Evolutionary conservation across 2,113 vertebrate genomes (phyloP), one percentile per base, ranked within the genome.

Genomic region (Hirundichthys speculiger): DNA sequence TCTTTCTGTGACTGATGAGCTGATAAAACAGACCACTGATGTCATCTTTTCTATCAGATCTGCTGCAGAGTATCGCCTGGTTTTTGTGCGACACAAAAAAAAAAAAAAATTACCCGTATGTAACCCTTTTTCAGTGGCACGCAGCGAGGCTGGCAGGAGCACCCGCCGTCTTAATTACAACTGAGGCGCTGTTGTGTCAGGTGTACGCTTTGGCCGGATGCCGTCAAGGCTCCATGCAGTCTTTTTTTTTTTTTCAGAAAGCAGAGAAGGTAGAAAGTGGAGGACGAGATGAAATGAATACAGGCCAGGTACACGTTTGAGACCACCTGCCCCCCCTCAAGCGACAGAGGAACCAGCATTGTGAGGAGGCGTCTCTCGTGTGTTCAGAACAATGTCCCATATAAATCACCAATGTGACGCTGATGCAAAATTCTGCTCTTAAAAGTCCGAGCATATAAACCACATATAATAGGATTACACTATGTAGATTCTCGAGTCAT

Each of bases 311-410:
- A 79, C 60, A 61, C 63, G 68, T 60, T 73, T 11, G 53, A 62
- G 63, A 80, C 85, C 86, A 85, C 84, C 87, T 85, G 78, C 80
- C 79, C 69, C 48, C 67, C 83, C 80, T 60, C 39, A 40, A 73
- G 84, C 65, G 69, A 82, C 80, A 79, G 67, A 62, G 80, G 70
- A 77, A 78, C 75, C 64, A 77, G 69, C 72, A 47, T 42, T 56
- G 49, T 18, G 21, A 59, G 41, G 45, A 78, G 67, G 51, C 60
- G 42, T 56, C 49, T 79, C 50, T 57, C 56, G 25, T 21, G n/a
- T 5, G 45, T 42, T 73, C 62, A 27, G 53, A 64, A 75, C 45
- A 54, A 45, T 48, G 30, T 20, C 39, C 71, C 47, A 43, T 54
- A 65, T 62, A 69, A 79, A 56, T 83, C 65, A 73, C 69, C 67